Evolutionary conservation across 1,140 invertebrate species (phyloP).

Genomic region (Dendroctonus ponderosae): DNA sequence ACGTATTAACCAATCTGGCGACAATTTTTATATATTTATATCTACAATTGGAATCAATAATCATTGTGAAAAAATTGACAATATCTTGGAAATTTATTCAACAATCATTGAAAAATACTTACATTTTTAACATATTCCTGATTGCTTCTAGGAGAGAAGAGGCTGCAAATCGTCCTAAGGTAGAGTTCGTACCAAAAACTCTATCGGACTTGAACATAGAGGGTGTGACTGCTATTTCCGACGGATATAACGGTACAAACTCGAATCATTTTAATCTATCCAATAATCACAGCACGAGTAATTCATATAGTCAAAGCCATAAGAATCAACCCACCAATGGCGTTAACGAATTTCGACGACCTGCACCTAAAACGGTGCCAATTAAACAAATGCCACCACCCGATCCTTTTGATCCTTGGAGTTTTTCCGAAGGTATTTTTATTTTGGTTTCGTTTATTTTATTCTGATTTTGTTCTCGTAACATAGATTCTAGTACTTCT

Average conservation of each 20-base stretch:
- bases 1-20: too few species aligned
- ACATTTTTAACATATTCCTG: neutral
- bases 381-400: conserved; percentile 40
- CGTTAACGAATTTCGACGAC: conserved; percentile 37
- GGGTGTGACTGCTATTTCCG: conserved; percentile 50
- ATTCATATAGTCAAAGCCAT: conserved; percentile 36
- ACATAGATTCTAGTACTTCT: too few species aligned
- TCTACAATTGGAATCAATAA: too few species aligned
- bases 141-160: conserved; percentile 75
- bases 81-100: too few species aligned
- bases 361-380: conserved; percentile 44
- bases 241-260: conserved; percentile 53
- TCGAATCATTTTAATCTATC: conserved; percentile 24
- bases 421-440: conserved; percentile 48
- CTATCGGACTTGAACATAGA: conserved; percentile 85
- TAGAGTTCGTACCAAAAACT: conserved; percentile 92
- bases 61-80: too few species aligned
- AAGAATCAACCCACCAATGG: conserved; percentile 31
- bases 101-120: too few species aligned
- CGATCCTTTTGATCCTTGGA: conserved; percentile 49
- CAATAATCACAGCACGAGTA: conserved; percentile 41
- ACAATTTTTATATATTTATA: too few species aligned
- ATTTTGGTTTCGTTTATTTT: conserved; percentile 41
- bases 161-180: conserved; percentile 81
- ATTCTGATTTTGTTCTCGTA: neutral